Conservation (phyloP, 1,140 invertebrate genomes). For the Dreissena rostriformis region DNA sequence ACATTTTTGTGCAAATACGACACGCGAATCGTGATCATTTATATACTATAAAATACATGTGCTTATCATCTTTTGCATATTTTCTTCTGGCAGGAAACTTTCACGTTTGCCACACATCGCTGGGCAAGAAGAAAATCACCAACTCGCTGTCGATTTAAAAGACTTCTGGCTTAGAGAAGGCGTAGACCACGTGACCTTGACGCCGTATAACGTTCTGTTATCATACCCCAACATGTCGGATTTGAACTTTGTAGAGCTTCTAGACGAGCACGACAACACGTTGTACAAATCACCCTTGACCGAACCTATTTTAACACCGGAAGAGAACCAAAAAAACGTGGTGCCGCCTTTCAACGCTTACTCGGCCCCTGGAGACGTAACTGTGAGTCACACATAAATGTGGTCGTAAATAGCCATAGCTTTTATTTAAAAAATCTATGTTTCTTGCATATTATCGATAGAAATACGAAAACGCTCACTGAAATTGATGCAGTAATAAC, state of each 20-base stretch:
- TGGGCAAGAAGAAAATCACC: constrained; percentile 68
- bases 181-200: constrained; percentile 68
- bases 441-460: no score
- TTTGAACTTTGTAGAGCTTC: constrained; percentile 65
- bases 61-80: neutral
- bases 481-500: no score
- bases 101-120: constrained; percentile 76
- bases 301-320: constrained; percentile 71
- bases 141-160: constrained; percentile 68
- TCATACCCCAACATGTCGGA: constrained; percentile 73
- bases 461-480: no score
- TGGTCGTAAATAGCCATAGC: no score
- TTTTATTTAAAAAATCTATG: no score
- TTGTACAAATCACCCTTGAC: constrained; percentile 61
- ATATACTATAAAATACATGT: neutral
- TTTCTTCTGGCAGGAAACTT: constrained; percentile 44
- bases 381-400: constrained; percentile 14
- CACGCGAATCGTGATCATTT: neutral
- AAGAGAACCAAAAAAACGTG: constrained; percentile 71
- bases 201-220: constrained; percentile 76
- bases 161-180: constrained; percentile 67
- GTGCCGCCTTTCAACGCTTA: constrained; percentile 79
- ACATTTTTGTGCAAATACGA: neutral
- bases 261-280: constrained; percentile 51
- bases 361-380: constrained; percentile 60